Percentiles rank a stretch among this genome's conserved stretches.
These are phyloP conservation scores for Leptobrachium leishanense DNA, from an alignment of 2,113 vertebrate species.

Conservation along the genomic window DNA sequence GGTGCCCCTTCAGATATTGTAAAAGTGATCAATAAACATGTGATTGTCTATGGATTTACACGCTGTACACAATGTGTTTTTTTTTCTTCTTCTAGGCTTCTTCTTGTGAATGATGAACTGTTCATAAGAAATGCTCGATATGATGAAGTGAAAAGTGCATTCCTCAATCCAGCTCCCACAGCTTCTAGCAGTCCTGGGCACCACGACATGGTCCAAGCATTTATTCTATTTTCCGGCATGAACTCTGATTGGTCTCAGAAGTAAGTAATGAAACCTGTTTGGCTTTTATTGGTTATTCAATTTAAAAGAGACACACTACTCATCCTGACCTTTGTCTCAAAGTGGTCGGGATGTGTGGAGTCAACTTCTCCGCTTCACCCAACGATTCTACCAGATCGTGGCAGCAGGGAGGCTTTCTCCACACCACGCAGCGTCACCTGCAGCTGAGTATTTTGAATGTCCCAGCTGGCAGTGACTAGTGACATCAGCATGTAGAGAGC, in stretches of 20 bases:
- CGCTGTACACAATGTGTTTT: no score
- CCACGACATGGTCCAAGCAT: slow-evolving; percentile 86
- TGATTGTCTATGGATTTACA: no score
- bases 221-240: slow-evolving; percentile 85
- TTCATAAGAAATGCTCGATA: slow-evolving; percentile 83
- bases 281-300: not conserved
- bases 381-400: not conserved
- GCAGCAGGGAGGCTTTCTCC: not conserved
- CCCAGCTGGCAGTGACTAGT: no score
- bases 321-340: no score
- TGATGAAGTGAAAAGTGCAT: slow-evolving; percentile 81
- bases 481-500: no score
- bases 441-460: no score
- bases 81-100: slow-evolving; percentile 65
- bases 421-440: no score
- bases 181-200: slow-evolving; percentile 87
- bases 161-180: slow-evolving; percentile 79
- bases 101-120: slow-evolving; percentile 87
- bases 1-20: no score
- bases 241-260: slow-evolving; percentile 93
- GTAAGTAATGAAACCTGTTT: slow-evolving; percentile 53
- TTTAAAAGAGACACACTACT: not conserved
- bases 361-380: no score
- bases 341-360: no score
- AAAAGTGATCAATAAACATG: no score